Conservation (phyloP, 2,888 invertebrate genomes). For the Scotopteryx bipunctaria region DNA sequence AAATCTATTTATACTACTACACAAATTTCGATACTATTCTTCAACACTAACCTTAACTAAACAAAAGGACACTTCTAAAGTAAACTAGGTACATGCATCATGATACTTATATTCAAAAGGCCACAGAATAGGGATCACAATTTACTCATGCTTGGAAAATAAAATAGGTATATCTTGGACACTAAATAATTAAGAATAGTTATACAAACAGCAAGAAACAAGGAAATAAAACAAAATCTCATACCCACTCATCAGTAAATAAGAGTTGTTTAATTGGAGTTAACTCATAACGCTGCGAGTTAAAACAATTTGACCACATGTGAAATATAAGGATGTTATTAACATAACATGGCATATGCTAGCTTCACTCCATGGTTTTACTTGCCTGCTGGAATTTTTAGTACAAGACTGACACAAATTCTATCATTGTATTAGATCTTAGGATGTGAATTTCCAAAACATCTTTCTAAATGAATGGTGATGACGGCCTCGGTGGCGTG, state of each 20-base stretch:
- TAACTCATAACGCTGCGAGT: slow-evolving; percentile 54
- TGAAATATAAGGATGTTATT: slow-evolving; percentile 54
- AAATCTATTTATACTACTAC: too few relatives aligned
- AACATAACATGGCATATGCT: too few relatives aligned
- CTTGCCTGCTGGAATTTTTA: too few relatives aligned
- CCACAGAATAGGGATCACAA: not conserved
- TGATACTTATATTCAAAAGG: not conserved
- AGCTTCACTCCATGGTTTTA: too few relatives aligned
- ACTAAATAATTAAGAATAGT: too few relatives aligned
- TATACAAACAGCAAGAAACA: not conserved
- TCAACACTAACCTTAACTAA: not conserved
- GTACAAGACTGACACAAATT: too few relatives aligned
- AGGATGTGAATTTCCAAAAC: too few relatives aligned
- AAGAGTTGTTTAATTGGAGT: slow-evolving; percentile 45
- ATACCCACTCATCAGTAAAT: slow-evolving; percentile 25
- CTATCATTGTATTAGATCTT: too few relatives aligned
- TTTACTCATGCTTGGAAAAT: not conserved
- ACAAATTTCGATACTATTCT: not conserved
- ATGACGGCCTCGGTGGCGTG: too few relatives aligned
- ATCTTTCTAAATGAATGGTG: too few relatives aligned
- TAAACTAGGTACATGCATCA: not conserved
- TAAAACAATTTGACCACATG: slow-evolving; percentile 60
- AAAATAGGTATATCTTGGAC: too few relatives aligned
- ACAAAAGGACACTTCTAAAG: not conserved
- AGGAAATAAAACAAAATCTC: slow-evolving; percentile 1